A percentile compares a stretch with the other conserved stretches of the same genome.
These are phyloP conservation scores for Lordiphosa andalusiaca DNA, from an alignment of 2,888 invertebrate genomes.

Conservation along the genomic window DNA sequence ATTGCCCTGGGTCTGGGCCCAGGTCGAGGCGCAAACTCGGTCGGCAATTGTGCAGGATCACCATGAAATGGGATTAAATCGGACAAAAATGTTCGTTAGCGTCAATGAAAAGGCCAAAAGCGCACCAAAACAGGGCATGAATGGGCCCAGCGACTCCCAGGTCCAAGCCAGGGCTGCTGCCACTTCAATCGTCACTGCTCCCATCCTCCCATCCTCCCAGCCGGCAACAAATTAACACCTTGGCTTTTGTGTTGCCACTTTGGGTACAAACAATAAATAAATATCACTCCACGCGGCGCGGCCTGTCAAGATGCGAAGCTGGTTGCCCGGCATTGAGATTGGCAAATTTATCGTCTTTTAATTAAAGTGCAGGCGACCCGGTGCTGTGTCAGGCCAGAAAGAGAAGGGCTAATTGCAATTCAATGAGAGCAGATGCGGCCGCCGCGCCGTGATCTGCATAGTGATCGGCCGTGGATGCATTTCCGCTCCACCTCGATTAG, in stretches of 20 bases:
- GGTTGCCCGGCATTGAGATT: constrained; percentile 47
- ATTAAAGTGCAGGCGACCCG: constrained; percentile 78
- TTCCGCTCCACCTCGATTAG: constrained; percentile 42
- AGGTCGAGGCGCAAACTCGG: constrained; percentile 31
- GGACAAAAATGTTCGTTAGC: constrained; percentile 78
- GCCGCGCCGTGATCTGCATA: constrained; percentile 28
- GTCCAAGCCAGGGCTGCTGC: constrained; percentile 16
- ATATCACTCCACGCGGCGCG: constrained; percentile 65
- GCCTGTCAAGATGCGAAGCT: constrained; percentile 53
- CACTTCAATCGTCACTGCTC: constrained; percentile 8
- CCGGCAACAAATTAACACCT: constrained; percentile 78
- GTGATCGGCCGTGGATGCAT: constrained; percentile 32
- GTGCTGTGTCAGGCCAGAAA: constrained; percentile 58
- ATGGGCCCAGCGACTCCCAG: constrained; percentile 43
- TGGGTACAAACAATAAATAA: constrained; percentile 77
- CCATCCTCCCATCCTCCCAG: constrained; percentile 17
- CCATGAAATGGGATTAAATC: constrained; percentile 80
- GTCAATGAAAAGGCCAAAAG: constrained; percentile 73
- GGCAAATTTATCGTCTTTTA: constrained; percentile 80
- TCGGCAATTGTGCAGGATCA: constrained; percentile 70
- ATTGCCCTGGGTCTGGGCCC: constrained; percentile 48
- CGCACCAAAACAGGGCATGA: constrained; percentile 52
- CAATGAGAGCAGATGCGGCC: constrained; percentile 33
- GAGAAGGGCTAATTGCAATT: constrained; percentile 62
- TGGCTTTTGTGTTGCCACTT: constrained; percentile 73